Conservation (phyloP, 2,113 vertebrate genomes). For the Macquaria ambigua region DNA sequence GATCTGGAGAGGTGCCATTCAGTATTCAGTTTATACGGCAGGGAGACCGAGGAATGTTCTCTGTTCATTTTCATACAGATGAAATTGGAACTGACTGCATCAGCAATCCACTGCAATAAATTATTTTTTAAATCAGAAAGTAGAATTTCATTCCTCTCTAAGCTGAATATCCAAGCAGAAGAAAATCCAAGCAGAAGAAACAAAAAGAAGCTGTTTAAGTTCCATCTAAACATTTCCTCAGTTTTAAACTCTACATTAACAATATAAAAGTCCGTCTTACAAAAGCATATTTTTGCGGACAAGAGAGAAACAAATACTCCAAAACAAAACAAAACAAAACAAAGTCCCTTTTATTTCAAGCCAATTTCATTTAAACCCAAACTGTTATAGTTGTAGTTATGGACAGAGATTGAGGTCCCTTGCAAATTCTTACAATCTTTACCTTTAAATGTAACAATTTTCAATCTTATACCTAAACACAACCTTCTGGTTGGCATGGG, state of each 20-base stretch:
- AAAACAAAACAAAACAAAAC: too few relatives aligned
- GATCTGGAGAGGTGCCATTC: constrained; percentile 63
- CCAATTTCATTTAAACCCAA: constrained; percentile 9
- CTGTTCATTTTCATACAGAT: constrained; percentile 77
- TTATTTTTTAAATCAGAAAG: constrained; percentile 37
- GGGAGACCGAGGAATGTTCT: constrained; percentile 76
- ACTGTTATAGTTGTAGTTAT: neutral
- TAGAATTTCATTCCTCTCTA: neutral
- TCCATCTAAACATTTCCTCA: constrained; percentile 31
- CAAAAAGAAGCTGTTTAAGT: constrained; percentile 4
- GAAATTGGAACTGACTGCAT: constrained; percentile 70
- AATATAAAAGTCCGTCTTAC: neutral
- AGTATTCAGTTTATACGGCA: constrained; percentile 70
- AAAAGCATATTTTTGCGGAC: neutral
- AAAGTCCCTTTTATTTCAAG: constrained; percentile 21
- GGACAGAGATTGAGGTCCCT: neutral
- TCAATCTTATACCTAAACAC: neutral
- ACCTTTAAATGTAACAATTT: neutral
- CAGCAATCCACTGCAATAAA: constrained; percentile 58
- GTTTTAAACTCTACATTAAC: constrained; percentile 31
- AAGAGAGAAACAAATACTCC: constrained; percentile 11
- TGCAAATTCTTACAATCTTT: neutral
- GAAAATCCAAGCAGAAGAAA: neutral
- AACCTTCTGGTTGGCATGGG: neutral
- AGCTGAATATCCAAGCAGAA: neutral